Base-by-base conservation (phyloP, 2,888 invertebrate species). In the Napeogenes inachia region DNA sequence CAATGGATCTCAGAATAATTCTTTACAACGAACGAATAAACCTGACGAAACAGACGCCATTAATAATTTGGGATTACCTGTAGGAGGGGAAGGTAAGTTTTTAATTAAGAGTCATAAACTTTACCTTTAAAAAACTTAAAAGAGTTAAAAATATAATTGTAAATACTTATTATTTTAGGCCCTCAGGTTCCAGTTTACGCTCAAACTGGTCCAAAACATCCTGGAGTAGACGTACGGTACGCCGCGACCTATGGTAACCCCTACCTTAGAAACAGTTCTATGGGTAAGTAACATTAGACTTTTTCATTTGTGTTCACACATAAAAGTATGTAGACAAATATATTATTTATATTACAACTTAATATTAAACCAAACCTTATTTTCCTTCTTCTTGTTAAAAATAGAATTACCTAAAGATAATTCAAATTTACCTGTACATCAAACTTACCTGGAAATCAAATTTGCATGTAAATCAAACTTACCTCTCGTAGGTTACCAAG, bases 211-310 rank as follows among this genome's bases (percentile, higher is more conserved):
- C 66, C 71, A 12, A 89, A 86, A 64, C 76, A 80, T 45, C 71
- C 76, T 2, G 82, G 83, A 0, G 85, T 90, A 5, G 97, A 97
- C 83, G 94, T 96, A 5, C 92, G 97, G 75, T 97, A 96, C 85
- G 95, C 50, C 50, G 50, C 50, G 6, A 50, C 50, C 21, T 50
- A 50, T 30, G 96, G 96, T 60, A 97, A 97, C 81, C 97, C 97
- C 4, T 97, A 97, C 84, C 91, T 97, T 72, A 93, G 96, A 82
- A 95, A 94, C 76, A 93, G 93, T 73, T 93, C 85, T n/a, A 70
- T 84, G 64, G 88, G 89, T 89, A 73, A 82, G 85, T 73, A 30
- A 57, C n/a, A 53, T 42, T 8, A 47, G 46, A 45, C 32, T 55
- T 4, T 59, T 58, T 56, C 35, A 46, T 46, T 45, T 54, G 5